Percentiles rank a stretch among this genome's conserved stretches.
These are phyloP conservation scores for Dreissena polymorpha DNA, from an alignment of 1,140 invertebrate species.

Conservation along the genomic window DNA sequence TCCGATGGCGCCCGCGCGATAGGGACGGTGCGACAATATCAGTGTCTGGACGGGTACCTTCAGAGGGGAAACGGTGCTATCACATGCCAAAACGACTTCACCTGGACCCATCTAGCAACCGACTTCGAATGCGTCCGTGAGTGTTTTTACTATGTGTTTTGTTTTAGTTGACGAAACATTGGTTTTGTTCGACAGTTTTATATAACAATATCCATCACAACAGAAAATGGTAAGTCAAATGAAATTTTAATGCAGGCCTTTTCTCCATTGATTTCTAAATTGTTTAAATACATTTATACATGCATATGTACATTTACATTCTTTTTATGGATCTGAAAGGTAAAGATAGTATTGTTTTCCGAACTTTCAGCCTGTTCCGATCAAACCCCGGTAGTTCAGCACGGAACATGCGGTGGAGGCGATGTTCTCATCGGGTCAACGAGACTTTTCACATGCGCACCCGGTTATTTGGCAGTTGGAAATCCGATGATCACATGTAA, in stretches of 20 bases:
- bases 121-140: constrained; percentile 41
- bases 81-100: constrained; percentile 41
- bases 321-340: neutral
- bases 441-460: neutral
- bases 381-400: neutral
- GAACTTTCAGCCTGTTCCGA: neutral
- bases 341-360: neutral
- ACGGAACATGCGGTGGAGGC: constrained; percentile 9
- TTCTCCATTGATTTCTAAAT: too few relatives aligned
- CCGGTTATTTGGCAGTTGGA: constrained; percentile 1
- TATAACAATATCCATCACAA: too few relatives aligned
- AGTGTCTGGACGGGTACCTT: constrained; percentile 27
- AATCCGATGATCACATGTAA: constrained; percentile 6
- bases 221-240: too few relatives aligned
- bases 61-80: constrained; percentile 27
- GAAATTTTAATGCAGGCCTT: too few relatives aligned
- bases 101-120: constrained; percentile 26
- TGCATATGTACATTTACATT: too few relatives aligned
- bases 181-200: too few relatives aligned
- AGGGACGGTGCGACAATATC: constrained; percentile 29
- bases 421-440: neutral
- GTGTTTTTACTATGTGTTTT: neutral
- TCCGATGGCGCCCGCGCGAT: constrained; percentile 45
- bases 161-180: too few relatives aligned
- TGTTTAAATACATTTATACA: too few relatives aligned